Base-by-base conservation (phyloP, 1,140 invertebrate species). In the Drosophila rhopaloa region DNA sequence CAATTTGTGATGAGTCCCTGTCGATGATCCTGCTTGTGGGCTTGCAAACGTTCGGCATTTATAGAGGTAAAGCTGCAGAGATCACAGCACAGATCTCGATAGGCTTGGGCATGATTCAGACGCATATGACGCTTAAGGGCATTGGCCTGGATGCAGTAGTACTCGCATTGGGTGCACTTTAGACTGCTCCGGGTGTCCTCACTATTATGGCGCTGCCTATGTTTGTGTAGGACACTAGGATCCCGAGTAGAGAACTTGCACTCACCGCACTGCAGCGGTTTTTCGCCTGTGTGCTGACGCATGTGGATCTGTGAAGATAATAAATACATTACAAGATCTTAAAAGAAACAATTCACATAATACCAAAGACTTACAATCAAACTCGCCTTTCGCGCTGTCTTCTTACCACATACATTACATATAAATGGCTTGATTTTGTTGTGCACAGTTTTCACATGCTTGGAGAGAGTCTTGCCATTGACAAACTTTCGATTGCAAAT, bases 381-480 rank as follows among this genome's bases (percentile, higher is more conserved):
- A 93, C 95, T 95, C 3, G 95, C 95, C 83, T 96, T 96, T 32
- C 95, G 93, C 1, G 95, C 94, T 46, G 95, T 95, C 54, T 95
- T 95, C 80, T 97, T 95, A 8, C 95, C 95, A 90, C 96, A 97
- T 57, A 96, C 95, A 63, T 94, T 94, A 79, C 96, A 97, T 37
- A 95, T 94, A 76, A 95, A 97, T 0, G 96, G 96, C 74, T 96
- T 96, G 14, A 96, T 92, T 83, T 96, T 96, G 29, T 95, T 95
- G 84, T 97, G 96, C 1, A 97, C 96, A 1, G 95, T 94, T 89
- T 96, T 95, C 10, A 96, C 94, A 67, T 97, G 96, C 89, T 95
- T 96, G 51, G 95, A 95, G 6, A 97, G 91, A 78, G 95, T 95
- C 90, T 97, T 96, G 4, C 95, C 94, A 78, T 96, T 96, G 0